These are phyloP conservation scores for Bos indicus DNA, from an alignment of 2,113 vertebrate genomes.

Conservation along the genomic window DNA sequence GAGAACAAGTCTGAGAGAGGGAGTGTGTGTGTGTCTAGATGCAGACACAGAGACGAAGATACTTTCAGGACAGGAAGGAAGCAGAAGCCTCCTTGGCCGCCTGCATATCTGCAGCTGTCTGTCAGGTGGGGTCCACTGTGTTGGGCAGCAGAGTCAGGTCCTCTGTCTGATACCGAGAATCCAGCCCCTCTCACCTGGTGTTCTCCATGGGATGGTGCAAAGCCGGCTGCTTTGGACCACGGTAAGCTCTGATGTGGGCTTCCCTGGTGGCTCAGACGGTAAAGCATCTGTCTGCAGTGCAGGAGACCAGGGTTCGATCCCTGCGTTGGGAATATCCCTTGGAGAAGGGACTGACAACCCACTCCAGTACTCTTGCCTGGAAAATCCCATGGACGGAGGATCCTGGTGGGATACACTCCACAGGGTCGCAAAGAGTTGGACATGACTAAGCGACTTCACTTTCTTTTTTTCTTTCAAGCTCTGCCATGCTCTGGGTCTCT, in stretches of 20 bases:
- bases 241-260: not conserved
- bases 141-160: no score
- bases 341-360: not conserved
- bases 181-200: not conserved
- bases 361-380: not conserved
- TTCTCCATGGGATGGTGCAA: accelerated
- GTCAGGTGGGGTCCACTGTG: accelerated
- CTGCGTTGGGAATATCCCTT: not conserved
- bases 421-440: accelerated
- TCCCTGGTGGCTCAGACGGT: not conserved
- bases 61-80: not conserved
- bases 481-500: not conserved
- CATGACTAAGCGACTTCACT: not conserved
- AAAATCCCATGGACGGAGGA: not conserved
- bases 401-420: not conserved
- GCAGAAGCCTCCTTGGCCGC: accelerated
- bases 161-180: no score
- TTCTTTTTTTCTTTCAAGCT: not conserved
- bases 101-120: accelerated
- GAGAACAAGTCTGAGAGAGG: not conserved
- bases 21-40: accelerated
- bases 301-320: accelerated
- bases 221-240: accelerated
- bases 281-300: not conserved
- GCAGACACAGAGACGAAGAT: accelerated